Evolutionary conservation across 1,140 invertebrate genomes (phyloP).

Genomic region (Zaprionus tsacasi): DNA sequence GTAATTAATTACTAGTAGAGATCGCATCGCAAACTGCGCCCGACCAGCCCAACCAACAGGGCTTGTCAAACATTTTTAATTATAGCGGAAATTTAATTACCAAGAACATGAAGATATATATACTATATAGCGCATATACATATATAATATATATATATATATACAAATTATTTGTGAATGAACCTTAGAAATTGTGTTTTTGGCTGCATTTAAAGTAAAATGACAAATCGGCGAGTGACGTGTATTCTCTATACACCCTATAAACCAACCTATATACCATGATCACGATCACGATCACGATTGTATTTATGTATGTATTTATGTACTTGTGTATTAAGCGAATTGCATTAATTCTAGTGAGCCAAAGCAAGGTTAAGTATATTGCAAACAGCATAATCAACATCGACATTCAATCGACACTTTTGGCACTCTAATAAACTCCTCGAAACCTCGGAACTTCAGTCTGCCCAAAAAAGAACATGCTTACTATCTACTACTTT

Average conservation of each 20-base stretch:
- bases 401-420: slow-evolving; percentile 21
- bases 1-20: slow-evolving; percentile 5
- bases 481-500: background rate
- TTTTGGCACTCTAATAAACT: slow-evolving; percentile 17
- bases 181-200: slow-evolving; percentile 58
- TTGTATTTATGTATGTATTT: slow-evolving; percentile 80
- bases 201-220: slow-evolving; percentile 69
- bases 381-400: background rate
- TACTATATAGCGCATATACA: slow-evolving; percentile 20
- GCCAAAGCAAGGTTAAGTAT: slow-evolving; percentile 32
- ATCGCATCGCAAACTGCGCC: slow-evolving; percentile 2
- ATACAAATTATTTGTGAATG: background rate
- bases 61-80: slow-evolving; percentile 6
- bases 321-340: slow-evolving; percentile 72
- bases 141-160: slow-evolving; percentile 4
- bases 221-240: slow-evolving; percentile 32
- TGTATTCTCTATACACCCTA: slow-evolving; percentile 40
- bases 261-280: slow-evolving; percentile 73
- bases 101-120: slow-evolving; percentile 14
- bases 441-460: background rate
- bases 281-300: slow-evolving; percentile 61
- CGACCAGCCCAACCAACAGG: background rate
- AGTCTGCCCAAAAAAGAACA: background rate
- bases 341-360: slow-evolving; percentile 72
- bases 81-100: slow-evolving; percentile 10